Conservation (phyloP, 2,113 vertebrate species). For the Alosa alosa region DNA sequence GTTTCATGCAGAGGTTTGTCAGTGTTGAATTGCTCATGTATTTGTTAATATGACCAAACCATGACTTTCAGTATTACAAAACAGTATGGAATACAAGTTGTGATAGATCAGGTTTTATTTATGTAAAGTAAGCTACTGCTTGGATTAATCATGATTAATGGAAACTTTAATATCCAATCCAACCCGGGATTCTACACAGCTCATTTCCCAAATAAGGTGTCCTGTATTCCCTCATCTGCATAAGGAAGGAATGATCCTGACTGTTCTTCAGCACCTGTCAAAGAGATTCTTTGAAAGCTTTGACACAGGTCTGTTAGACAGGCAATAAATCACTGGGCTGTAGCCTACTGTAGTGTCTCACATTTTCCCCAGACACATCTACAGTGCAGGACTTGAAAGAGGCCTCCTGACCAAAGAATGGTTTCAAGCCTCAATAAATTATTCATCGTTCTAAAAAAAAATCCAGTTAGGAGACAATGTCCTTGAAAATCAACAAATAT, state of each 20-base stretch:
- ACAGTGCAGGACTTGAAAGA: background rate
- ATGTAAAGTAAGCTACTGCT: background rate
- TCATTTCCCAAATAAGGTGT: background rate
- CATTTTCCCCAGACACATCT: background rate
- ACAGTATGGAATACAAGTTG: background rate
- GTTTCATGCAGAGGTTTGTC: background rate
- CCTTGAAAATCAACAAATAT: conserved; percentile 14
- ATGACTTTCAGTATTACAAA: background rate
- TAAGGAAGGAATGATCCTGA: background rate
- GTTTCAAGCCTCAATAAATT: background rate
- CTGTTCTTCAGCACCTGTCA: conserved; percentile 17
- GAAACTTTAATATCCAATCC: background rate
- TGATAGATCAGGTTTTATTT: background rate
- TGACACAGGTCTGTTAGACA: conserved; percentile 11
- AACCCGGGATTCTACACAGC: background rate
- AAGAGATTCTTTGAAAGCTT: conserved; percentile 18
- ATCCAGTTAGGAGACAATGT: background rate
- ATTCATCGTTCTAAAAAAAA: background rate
- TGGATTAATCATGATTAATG: background rate
- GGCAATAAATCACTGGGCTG: conserved; percentile 2
- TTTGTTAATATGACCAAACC: background rate
- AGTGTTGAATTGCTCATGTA: background rate
- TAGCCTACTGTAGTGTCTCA: background rate
- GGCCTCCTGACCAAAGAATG: background rate
- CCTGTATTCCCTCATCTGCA: conserved; percentile 9